Evolutionary conservation across 2,888 invertebrate species (phyloP).

Genomic region (Dolichopus griseipennis): DNA sequence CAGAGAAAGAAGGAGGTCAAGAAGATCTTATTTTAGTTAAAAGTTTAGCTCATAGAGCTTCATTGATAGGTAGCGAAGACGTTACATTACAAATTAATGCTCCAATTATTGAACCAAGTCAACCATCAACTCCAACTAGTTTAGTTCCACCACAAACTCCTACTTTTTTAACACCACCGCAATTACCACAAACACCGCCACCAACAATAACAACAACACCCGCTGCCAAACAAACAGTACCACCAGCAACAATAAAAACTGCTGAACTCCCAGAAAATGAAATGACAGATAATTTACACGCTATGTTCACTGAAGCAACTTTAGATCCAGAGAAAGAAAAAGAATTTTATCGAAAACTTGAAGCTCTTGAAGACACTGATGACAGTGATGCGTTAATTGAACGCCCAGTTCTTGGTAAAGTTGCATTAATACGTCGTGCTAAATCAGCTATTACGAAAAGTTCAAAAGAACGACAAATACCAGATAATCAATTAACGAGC

Average conservation of each 20-base stretch:
- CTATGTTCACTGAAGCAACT: constrained; percentile 14
- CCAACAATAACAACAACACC: neutral
- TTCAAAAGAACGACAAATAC: constrained; percentile 14
- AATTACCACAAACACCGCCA: constrained; percentile 15
- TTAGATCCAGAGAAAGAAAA: constrained; percentile 41
- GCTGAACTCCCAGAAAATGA: neutral
- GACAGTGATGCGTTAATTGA: constrained; percentile 45
- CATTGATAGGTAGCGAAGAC: constrained; percentile 45
- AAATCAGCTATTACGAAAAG: constrained; percentile 49
- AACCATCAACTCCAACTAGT: constrained; percentile 11
- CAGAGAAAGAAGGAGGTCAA: constrained; percentile 39
- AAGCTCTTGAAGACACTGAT: constrained; percentile 41
- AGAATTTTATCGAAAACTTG: constrained; percentile 39
- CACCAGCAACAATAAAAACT: neutral
- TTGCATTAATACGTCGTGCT: constrained; percentile 58
- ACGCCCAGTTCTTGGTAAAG: constrained; percentile 56
- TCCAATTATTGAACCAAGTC: neutral
- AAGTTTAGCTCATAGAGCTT: constrained; percentile 53
- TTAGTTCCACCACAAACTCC: constrained; percentile 9
- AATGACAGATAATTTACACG: constrained; percentile 14
- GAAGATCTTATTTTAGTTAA: constrained; percentile 44
- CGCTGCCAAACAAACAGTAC: neutral
- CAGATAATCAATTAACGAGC: constrained; percentile 11
- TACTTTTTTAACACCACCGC: constrained; percentile 5
- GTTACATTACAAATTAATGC: neutral